Conservation (phyloP, 1,140 invertebrate genomes). For the Bombus vancouverensis region DNA sequence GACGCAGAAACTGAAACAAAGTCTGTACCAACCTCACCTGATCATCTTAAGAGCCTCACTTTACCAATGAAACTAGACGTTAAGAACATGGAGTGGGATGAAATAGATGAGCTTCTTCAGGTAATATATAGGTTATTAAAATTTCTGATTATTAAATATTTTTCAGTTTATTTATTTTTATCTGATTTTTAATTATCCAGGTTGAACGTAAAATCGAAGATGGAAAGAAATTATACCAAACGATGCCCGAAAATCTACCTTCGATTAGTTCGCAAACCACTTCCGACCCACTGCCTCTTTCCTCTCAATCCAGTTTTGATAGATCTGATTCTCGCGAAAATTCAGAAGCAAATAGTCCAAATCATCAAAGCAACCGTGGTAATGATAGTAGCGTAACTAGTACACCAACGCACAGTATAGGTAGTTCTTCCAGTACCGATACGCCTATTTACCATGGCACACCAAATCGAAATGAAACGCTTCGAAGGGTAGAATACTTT, state of each 20-base stretch:
- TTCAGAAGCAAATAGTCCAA: slow-evolving; percentile 70
- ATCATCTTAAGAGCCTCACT: slow-evolving; percentile 84
- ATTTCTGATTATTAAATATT: background rate
- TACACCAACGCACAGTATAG: slow-evolving; percentile 80
- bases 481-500: slow-evolving; percentile 78
- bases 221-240: slow-evolving; percentile 87
- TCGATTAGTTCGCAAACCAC: slow-evolving; percentile 83
- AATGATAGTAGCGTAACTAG: slow-evolving; percentile 77
- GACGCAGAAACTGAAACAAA: slow-evolving; percentile 72
- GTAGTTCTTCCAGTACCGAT: slow-evolving; percentile 79
- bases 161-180: background rate
- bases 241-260: slow-evolving; percentile 87
- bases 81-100: slow-evolving; percentile 87
- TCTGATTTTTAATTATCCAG: slow-evolving; percentile 59
- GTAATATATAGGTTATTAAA: slow-evolving; percentile 66
- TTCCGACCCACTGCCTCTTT: slow-evolving; percentile 68
- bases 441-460: slow-evolving; percentile 77
- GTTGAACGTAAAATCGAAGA: slow-evolving; percentile 87
- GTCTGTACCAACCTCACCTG: slow-evolving; percentile 80
- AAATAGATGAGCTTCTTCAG: slow-evolving; percentile 87
- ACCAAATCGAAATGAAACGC: slow-evolving; percentile 77
- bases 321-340: slow-evolving; percentile 64
- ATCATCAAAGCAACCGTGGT: slow-evolving; percentile 72
- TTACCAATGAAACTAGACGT: slow-evolving; percentile 87
- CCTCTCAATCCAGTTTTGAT: slow-evolving; percentile 71